A percentile compares a stretch with the other conserved stretches of the same genome.
Evolutionary conservation across 2,113 vertebrate species (phyloP).

Genomic region (Pluvialis apricaria): DNA sequence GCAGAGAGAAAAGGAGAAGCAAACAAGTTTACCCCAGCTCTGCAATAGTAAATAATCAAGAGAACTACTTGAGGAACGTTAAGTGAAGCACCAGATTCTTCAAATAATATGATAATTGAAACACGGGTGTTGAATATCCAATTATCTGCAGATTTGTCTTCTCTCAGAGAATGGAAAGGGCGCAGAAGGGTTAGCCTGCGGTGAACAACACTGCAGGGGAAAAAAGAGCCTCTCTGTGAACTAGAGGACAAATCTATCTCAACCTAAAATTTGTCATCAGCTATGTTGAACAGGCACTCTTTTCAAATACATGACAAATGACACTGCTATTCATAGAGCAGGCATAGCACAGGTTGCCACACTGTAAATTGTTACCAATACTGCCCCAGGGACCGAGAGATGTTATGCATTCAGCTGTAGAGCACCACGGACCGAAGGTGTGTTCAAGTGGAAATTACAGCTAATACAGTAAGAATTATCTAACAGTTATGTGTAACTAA

Average conservation of each 20-base stretch:
- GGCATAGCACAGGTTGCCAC: not conserved
- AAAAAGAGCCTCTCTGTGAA: not conserved
- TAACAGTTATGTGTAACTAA: not conserved
- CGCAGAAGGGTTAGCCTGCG: not conserved
- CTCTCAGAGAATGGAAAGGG: not conserved
- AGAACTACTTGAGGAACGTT: not conserved
- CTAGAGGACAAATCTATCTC: not conserved
- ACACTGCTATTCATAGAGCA: conserved; percentile 15
- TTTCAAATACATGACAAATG: conserved; percentile 15
- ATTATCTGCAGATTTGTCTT: not conserved
- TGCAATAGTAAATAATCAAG: conserved; percentile 31
- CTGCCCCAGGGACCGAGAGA: not conserved
- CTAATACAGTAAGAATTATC: not conserved
- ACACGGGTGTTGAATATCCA: not conserved
- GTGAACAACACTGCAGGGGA: not conserved
- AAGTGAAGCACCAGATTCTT: conserved; percentile 8
- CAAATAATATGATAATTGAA: conserved; percentile 24
- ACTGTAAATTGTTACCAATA: not conserved
- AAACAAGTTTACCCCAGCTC: conserved; percentile 1
- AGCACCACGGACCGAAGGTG: not conserved
- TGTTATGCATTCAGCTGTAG: not conserved
- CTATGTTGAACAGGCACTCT: not conserved
- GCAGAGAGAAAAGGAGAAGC: not conserved
- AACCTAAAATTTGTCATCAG: not conserved
- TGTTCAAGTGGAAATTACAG: not conserved